Evolutionary conservation across 2,113 vertebrate species (phyloP).

Genomic region (Cottus gobio): DNA sequence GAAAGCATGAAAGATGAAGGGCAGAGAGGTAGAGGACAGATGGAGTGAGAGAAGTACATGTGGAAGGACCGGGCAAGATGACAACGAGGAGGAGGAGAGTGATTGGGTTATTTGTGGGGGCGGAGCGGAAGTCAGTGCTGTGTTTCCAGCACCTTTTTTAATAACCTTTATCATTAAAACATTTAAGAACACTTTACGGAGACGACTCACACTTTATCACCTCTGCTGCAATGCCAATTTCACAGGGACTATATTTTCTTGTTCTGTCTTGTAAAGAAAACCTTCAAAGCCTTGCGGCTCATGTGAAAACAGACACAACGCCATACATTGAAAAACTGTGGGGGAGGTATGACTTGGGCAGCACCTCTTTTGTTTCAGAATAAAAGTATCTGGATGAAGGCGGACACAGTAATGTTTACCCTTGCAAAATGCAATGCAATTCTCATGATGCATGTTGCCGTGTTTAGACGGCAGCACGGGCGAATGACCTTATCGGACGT

Average conservation of each 20-base stretch:
- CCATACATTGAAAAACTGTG: neutral
- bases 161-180: slow-evolving; percentile 14
- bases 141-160: slow-evolving; percentile 9
- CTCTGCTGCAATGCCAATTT: slow-evolving; percentile 9
- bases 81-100: neutral
- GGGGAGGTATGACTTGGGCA: neutral
- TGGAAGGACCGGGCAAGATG: slow-evolving; percentile 1
- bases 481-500: slow-evolving; percentile 43
- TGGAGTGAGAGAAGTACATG: slow-evolving; percentile 5
- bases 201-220: slow-evolving; percentile 1
- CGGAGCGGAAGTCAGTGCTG: neutral
- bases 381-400: neutral
- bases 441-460: neutral
- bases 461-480: slow-evolving; percentile 1
- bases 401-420: neutral
- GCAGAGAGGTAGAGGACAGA: slow-evolving; percentile 14
- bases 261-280: slow-evolving; percentile 20
- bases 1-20: slow-evolving; percentile 9
- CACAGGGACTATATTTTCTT: neutral
- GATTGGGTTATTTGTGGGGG: slow-evolving; percentile 11
- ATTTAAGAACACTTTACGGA: slow-evolving; percentile 27
- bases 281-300: slow-evolving; percentile 13
- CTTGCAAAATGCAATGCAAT: slow-evolving; percentile 12
- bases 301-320: neutral
- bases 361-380: neutral